Base-by-base conservation (phyloP, 1,140 invertebrate species). In the Penaeus chinensis region DNA sequence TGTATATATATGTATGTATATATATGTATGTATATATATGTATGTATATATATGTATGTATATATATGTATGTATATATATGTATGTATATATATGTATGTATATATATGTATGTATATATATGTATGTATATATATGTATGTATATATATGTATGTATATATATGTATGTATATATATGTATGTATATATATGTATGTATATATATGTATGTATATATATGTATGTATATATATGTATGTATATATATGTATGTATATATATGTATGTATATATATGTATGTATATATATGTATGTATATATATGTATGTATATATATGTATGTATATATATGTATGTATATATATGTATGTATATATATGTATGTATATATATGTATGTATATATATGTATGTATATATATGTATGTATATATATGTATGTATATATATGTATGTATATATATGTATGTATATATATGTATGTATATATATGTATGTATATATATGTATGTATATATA, bases 91-190 rank as follows among this genome's bases (percentile, higher is more conserved):
- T 69, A 69, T 69, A 69, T 69, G 13, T 69, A 69, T 69, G 13
- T 69, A 69, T 69, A 69, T 69, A 69, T 69, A 69, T 69, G 13
- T 69, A 69, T n/a, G n/a, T n/a, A 69, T 69, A 69, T 69, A 69
- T 69, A 69, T 69, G 13, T 69, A 69, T 69, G 13, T 69, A 20
- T 69, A 69, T 69, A 69, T 69, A 16, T 69, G 13, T 69, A 69
- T 69, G 13, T 69, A 69, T 69, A 69, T 16, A 69, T 69, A 69
- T 69, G 13, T 69, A 69, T 69, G 13, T 69, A 69, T 69, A 69
- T 69, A 69, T 69, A 69, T 69, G 13, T 69, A 69, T 69, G 13
- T 69, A 69, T 69, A 69, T 69, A 69, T 69, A 69, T 69, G 13
- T 69, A 69, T 69, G 2, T 69, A 69, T 69, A 69, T 69, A 16